phyloP scores from a whole-genome alignment of 2,888 invertebrate genomes.

The Ornithoptera priamus region DNA sequence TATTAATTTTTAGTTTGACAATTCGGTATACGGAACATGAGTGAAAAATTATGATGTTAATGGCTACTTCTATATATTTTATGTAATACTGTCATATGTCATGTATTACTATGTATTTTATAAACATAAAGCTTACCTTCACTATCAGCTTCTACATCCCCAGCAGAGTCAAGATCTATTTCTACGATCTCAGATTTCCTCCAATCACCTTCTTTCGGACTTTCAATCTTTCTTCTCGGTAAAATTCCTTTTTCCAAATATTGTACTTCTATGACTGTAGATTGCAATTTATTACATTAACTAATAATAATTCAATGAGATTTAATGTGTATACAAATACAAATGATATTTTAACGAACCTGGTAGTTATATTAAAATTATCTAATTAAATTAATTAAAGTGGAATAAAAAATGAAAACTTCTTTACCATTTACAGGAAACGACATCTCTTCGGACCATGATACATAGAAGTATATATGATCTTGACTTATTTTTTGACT shows the following conservation, averaged over 20 bases:
- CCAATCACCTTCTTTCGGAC: conserved; percentile 48
- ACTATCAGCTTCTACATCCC: conserved; percentile 31
- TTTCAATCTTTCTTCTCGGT: conserved; percentile 32
- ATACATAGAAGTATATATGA: conserved; percentile 43
- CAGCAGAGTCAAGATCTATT: conserved; percentile 34
- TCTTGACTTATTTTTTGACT: conserved; percentile 34
- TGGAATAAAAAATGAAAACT: too few species aligned
- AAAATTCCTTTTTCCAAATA: conserved; percentile 31
- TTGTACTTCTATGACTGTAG: conserved; percentile 35
- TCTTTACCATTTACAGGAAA: conserved; percentile 52
- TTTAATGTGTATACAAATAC: background rate
- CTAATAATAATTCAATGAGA: conserved; percentile 6
- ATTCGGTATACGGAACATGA: too few species aligned
- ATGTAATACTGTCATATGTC: too few species aligned
- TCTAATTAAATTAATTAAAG: too few species aligned
- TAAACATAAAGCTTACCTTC: conserved; percentile 32
- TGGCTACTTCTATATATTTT: too few species aligned
- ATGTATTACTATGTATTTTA: background rate
- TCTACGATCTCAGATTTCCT: conserved; percentile 34
- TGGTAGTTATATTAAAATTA: too few species aligned
- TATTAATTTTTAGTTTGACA: too few species aligned
- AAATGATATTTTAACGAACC: too few species aligned
- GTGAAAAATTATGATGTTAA: too few species aligned
- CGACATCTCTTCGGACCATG: conserved; percentile 46
- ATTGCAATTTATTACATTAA: background rate